phyloP scores from a whole-genome alignment of 2,888 invertebrate genomes.

The Boloria selene region DNA sequence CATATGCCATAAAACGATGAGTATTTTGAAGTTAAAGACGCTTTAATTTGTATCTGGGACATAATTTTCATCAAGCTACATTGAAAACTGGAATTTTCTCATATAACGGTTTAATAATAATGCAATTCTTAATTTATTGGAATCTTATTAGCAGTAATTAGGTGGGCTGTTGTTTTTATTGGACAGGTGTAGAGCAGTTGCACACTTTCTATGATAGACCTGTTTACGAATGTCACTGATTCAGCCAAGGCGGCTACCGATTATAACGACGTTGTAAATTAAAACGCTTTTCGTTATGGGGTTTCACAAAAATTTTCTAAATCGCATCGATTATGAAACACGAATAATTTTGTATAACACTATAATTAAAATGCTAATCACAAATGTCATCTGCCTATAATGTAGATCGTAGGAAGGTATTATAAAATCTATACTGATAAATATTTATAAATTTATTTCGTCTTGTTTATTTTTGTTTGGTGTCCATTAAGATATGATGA shows the following conservation, averaged over 20 bases:
- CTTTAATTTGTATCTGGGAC: slow-evolving; percentile 26
- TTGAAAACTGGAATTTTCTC: slow-evolving; percentile 25
- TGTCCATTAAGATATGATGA: not conserved
- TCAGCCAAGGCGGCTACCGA: slow-evolving; percentile 34
- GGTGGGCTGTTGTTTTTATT: slow-evolving; percentile 33
- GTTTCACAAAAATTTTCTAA: slow-evolving; percentile 32
- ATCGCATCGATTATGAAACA: slow-evolving; percentile 32
- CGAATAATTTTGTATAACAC: slow-evolving; percentile 35
- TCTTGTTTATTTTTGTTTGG: slow-evolving; percentile 11
- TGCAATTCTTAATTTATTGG: slow-evolving; percentile 30
- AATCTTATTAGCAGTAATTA: slow-evolving; percentile 38
- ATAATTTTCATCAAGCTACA: slow-evolving; percentile 13
- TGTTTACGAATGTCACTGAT: slow-evolving; percentile 37
- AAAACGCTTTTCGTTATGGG: slow-evolving; percentile 30
- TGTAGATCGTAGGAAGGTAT: slow-evolving; percentile 7
- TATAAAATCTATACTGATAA: slow-evolving; percentile 7
- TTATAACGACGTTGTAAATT: slow-evolving; percentile 38
- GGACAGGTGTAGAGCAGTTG: slow-evolving; percentile 39
- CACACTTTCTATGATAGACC: slow-evolving; percentile 42
- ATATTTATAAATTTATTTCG: slow-evolving; percentile 10
- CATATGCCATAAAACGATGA: slow-evolving; percentile 28
- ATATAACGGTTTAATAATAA: slow-evolving; percentile 13
- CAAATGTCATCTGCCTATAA: slow-evolving; percentile 26
- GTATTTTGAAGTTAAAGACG: slow-evolving; percentile 13
- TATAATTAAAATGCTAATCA: slow-evolving; percentile 37